Base-by-base conservation (phyloP, 1,140 invertebrate species). In the Hirudo medicinalis region DNA sequence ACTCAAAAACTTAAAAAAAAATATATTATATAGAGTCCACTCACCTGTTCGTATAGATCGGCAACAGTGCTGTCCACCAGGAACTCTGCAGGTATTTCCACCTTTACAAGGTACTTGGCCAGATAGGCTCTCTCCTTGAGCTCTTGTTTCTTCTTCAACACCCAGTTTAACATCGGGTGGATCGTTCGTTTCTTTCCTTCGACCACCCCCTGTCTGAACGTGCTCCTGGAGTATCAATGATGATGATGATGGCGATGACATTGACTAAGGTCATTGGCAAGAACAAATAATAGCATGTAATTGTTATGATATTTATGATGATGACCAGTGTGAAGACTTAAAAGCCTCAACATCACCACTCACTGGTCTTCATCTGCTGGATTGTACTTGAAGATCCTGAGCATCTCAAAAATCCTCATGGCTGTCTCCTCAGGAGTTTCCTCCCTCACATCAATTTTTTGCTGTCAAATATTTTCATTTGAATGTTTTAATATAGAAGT, bases 21-120 rank as follows among this genome's bases (percentile, higher is more conserved):
- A n/a, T n/a, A n/a, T 57, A n/a, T 57, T 9, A 9, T 6, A 36
- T 36, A 3, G 6, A 36, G 6, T 49, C 43, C 22, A 29, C 11
- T 68, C 78, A 86, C 86, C 82, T 87, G 86, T 75, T 87, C 85
- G 76, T 89, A 87, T 11, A 91, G 79, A 71, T 86, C 86, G 73
- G 86, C 84, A 63, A 92, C 86, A 72, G 89, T 89, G 53, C 86
- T 85, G 77, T 92, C 91, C n/a, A 86, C 85, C 72, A 88, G 83
- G 70, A 91, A 88, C 74, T 92, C 91, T 4, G 85, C 81, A n/a
- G 90, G 90, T 70, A 94, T 85, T 71, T 92, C 90, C 9, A 92
- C 83, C 81, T 89, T 89, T 3, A 89, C 86, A 19, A 90, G 80
- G 79, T 85, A 90, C 71, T 85, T 84, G 3, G 89, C 89, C 57